These are phyloP conservation scores for Psittacula derbiana DNA, from an alignment of 2,797 vertebrate species.

Conservation along the genomic window DNA sequence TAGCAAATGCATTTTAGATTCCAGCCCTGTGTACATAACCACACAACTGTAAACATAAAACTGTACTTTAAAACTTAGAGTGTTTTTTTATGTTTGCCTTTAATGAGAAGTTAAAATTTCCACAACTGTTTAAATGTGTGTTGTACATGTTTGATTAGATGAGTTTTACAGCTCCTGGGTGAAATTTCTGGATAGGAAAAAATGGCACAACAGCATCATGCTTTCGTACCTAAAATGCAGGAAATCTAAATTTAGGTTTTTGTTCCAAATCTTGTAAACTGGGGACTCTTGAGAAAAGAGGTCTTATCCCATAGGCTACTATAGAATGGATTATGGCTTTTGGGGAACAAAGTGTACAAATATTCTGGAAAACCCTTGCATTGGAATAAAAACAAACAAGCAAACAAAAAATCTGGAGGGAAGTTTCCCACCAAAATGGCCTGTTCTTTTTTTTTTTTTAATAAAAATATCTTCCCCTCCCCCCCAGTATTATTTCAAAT, in stretches of 20 bases:
- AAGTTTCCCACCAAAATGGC: neutral
- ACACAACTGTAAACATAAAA: neutral
- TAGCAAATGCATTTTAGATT: neutral
- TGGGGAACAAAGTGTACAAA: neutral
- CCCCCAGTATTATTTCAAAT: neutral
- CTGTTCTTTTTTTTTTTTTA: neutral
- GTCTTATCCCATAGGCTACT: neutral
- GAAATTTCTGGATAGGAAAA: neutral
- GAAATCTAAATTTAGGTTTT: neutral
- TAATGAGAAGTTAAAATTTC: neutral
- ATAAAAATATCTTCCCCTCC: neutral
- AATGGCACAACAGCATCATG: neutral
- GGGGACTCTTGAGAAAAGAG: neutral
- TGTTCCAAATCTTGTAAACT: neutral
- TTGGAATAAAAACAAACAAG: neutral
- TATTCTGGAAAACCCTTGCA: neutral
- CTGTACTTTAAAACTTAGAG: neutral
- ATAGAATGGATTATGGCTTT: neutral
- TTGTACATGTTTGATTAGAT: neutral
- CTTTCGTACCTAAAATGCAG: neutral
- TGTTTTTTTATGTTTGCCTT: neutral
- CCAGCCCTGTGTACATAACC: neutral
- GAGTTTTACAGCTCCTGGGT: neutral
- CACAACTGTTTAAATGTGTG: neutral
- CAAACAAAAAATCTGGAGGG: neutral